Evolutionary conservation across 2,888 invertebrate genomes (phyloP).

Genomic region (Pycnomerus fuliginosus): DNA sequence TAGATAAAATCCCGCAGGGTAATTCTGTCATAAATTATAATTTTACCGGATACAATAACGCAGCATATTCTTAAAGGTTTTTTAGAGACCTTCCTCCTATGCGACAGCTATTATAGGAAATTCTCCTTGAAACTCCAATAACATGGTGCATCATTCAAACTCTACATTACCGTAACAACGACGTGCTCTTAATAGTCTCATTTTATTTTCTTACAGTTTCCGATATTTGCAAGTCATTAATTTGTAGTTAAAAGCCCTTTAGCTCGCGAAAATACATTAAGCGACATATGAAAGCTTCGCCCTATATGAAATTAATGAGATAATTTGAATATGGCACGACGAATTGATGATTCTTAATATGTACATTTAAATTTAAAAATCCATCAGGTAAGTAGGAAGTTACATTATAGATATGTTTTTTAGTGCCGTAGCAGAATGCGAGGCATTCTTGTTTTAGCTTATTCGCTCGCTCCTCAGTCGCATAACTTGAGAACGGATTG

Average conservation of each 20-base stretch:
- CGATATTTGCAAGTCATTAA: constrained; percentile 23
- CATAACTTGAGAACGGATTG: too few species aligned
- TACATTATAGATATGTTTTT: too few species aligned
- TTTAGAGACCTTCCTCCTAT: constrained; percentile 3
- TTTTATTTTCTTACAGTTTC: constrained; percentile 8
- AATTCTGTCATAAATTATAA: constrained; percentile 12
- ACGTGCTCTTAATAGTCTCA: constrained; percentile 7
- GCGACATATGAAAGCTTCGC: constrained; percentile 17
- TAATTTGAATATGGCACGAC: too few species aligned
- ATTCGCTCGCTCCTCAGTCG: too few species aligned
- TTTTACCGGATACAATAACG: constrained; percentile 8
- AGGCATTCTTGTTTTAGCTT: too few species aligned
- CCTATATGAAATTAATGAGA: constrained; percentile 15
- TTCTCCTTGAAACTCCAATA: constrained; percentile 14
- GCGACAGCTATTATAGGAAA: constrained; percentile 7
- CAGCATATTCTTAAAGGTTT: constrained; percentile 4
- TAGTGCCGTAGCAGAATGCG: too few species aligned
- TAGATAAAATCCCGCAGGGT: too few species aligned
- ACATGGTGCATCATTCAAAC: constrained; percentile 10
- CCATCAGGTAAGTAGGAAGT: too few species aligned
- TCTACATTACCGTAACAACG: constrained; percentile 11
- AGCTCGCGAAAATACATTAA: constrained; percentile 17
- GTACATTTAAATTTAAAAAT: too few species aligned
- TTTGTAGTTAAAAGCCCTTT: constrained; percentile 20
- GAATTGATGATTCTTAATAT: too few species aligned